phyloP scores from a whole-genome alignment of 2,113 vertebrate genomes.

The Pelecanus crispus region DNA sequence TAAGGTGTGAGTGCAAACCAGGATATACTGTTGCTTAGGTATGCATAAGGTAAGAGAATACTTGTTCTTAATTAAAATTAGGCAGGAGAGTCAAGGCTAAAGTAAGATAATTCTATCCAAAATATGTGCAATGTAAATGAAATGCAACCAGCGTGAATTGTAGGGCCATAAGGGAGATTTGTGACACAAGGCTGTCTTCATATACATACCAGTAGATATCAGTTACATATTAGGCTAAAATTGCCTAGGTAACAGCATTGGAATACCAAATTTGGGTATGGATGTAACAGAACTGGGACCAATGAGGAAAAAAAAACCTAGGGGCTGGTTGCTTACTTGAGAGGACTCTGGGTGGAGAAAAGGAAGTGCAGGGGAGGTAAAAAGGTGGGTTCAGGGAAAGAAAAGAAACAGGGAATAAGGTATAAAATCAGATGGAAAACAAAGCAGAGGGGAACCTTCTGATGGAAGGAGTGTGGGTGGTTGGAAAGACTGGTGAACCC shows the following conservation, averaged over 20 bases:
- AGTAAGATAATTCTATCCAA: background rate
- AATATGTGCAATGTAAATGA: background rate
- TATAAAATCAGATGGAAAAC: background rate
- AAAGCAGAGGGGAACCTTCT: background rate
- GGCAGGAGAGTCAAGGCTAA: background rate
- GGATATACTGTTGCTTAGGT: background rate
- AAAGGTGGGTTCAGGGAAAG: background rate
- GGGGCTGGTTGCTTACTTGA: background rate
- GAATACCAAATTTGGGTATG: background rate
- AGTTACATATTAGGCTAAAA: background rate
- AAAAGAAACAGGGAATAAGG: background rate
- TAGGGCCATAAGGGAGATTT: background rate
- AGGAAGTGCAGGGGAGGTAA: background rate
- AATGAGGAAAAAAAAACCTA: background rate
- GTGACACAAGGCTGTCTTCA: background rate
- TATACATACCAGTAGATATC: background rate
- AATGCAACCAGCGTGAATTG: background rate
- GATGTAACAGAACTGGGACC: background rate
- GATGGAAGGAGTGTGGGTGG: background rate
- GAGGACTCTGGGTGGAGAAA: background rate
- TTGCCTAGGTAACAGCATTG: background rate
- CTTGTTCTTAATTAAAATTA: background rate
- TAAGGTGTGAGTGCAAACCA: accelerated
- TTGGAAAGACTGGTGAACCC: background rate
- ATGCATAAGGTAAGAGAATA: background rate